A percentile compares a stretch with the other conserved stretches of the same genome.
Conservation (phyloP, 2,888 invertebrate species). For the Plutella xylostella region DNA sequence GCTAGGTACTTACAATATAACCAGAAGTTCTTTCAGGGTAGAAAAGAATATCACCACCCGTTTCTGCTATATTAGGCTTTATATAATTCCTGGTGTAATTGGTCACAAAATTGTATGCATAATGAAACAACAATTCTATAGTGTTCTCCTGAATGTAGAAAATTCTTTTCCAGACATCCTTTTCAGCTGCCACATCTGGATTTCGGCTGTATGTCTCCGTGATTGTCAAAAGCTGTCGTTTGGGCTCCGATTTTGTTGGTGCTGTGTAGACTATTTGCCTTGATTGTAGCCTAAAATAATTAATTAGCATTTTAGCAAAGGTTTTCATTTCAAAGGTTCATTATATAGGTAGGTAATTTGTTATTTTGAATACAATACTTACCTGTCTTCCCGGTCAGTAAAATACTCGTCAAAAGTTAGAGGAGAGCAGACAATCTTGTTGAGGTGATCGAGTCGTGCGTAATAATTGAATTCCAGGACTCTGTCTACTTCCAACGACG, state of each 20-base stretch:
- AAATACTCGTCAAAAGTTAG: constrained; percentile 69
- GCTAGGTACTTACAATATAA: constrained; percentile 71
- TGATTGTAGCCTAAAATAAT: constrained; percentile 36
- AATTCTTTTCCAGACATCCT: constrained; percentile 74
- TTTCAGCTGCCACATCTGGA: constrained; percentile 56
- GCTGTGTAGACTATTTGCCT: constrained; percentile 41
- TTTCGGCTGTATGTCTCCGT: constrained; percentile 74
- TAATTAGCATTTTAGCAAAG: background rate
- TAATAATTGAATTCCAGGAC: constrained; percentile 55
- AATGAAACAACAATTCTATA: constrained; percentile 74
- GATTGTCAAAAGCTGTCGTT: constrained; percentile 51
- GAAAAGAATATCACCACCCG: constrained; percentile 74
- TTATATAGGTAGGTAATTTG: no score
- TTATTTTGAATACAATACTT: background rate
- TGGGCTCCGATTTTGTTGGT: constrained; percentile 39
- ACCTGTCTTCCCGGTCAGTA: constrained; percentile 68
- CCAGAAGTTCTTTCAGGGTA: constrained; percentile 73
- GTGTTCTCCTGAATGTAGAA: constrained; percentile 73
- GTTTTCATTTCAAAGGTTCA: background rate
- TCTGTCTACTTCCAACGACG: constrained; percentile 42
- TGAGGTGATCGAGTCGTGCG: constrained; percentile 79
- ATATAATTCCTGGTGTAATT: constrained; percentile 73
- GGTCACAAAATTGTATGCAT: constrained; percentile 71
- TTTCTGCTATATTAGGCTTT: constrained; percentile 78
- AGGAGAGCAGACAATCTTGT: constrained; percentile 64